Conservation (phyloP, 2,888 invertebrate genomes). For the Pristionchus mayeri region DNA sequence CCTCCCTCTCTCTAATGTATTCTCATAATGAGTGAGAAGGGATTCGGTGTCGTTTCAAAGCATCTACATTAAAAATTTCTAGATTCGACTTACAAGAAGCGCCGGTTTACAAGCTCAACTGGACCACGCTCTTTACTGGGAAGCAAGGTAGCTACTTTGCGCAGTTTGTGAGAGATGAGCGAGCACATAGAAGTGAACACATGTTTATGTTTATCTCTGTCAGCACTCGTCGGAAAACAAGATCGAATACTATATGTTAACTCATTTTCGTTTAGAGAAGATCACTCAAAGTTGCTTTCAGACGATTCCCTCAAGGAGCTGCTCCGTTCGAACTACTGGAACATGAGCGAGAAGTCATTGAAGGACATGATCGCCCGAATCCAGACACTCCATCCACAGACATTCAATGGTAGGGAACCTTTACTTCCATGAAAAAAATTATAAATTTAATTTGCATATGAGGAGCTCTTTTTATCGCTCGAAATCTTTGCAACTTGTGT, state of each 20-base stretch:
- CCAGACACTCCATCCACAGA: slow-evolving; percentile 26
- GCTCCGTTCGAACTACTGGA: slow-evolving; percentile 45
- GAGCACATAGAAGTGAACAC: too few relatives aligned
- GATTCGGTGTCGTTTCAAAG: too few relatives aligned
- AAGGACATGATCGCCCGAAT: slow-evolving; percentile 1
- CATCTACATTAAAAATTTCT: not conserved
- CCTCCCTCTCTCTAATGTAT: too few relatives aligned
- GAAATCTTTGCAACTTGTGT: too few relatives aligned
- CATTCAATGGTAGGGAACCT: slow-evolving; percentile 15
- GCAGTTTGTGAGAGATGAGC: not conserved
- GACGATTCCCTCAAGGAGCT: slow-evolving; percentile 44
- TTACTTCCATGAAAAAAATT: too few relatives aligned
- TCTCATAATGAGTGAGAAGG: too few relatives aligned
- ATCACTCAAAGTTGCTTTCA: not conserved
- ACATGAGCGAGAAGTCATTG: slow-evolving; percentile 30
- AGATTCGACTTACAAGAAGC: slow-evolving; percentile 45
- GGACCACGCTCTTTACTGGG: slow-evolving; percentile 23
- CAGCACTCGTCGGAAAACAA: too few relatives aligned
- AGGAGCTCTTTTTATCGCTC: too few relatives aligned
- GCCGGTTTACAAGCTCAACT: slow-evolving; percentile 38
- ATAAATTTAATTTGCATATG: too few relatives aligned
- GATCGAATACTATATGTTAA: too few relatives aligned
- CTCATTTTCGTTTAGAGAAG: too few relatives aligned
- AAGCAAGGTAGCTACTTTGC: not conserved
- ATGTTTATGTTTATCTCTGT: not conserved